Percentiles rank a stretch among this genome's conserved stretches.
phyloP scores from a whole-genome alignment of 1,140 invertebrate species.

The Condylostylus longicornis region DNA sequence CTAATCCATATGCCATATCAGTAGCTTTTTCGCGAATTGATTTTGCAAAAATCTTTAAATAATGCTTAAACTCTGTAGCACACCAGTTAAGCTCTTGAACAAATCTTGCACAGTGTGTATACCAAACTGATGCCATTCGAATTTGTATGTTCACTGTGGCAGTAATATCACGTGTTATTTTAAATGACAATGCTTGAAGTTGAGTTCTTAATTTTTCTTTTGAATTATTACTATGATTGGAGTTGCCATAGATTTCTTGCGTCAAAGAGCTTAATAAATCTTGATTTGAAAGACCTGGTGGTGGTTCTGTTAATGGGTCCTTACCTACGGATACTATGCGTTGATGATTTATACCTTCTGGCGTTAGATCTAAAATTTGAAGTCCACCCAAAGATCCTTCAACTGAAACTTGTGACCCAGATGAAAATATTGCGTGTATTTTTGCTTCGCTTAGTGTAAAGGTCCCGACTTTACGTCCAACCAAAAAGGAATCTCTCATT shows the following conservation, averaged over 20 bases:
- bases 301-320: conserved; percentile 44
- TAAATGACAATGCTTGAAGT: conserved; percentile 48
- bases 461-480: conserved; percentile 81
- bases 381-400: conserved; percentile 79
- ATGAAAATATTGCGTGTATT: conserved; percentile 75
- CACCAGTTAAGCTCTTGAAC: conserved; percentile 75
- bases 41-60: conserved; percentile 52
- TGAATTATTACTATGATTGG: too few species aligned
- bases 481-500: conserved; percentile 48
- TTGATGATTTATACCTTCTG: conserved; percentile 67
- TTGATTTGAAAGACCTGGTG: conserved; percentile 14
- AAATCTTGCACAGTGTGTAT: conserved; percentile 77
- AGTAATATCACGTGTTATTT: conserved; percentile 37
- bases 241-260: conserved; percentile 38
- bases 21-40: conserved; percentile 80
- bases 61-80: conserved; percentile 52
- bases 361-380: conserved; percentile 78
- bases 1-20: conserved; percentile 83
- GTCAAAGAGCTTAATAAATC: conserved; percentile 25
- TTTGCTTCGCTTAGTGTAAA: conserved; percentile 80
- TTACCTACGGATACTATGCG: conserved; percentile 72
- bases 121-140: conserved; percentile 81
- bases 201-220: conserved; percentile 29
- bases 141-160: conserved; percentile 40
- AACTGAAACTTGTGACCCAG: conserved; percentile 51